Evolutionary conservation across 2,113 vertebrate genomes (phyloP), one percentile per base, ranked within the genome.

Genomic region (Mola mola): DNA sequence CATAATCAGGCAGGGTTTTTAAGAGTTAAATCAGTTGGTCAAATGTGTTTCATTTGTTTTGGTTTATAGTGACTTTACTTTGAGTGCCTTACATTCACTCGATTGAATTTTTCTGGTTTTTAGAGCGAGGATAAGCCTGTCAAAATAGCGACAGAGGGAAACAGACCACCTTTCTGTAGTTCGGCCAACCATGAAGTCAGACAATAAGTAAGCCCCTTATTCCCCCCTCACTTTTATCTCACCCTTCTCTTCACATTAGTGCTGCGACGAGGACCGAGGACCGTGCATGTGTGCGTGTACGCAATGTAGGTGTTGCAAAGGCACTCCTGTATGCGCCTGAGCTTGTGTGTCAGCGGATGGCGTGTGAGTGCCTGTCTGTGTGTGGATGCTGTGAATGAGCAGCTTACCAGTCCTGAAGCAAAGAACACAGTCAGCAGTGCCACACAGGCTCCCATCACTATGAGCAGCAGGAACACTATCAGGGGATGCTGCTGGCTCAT

Each of bases 401-500:
- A 59, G 86, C 96, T 98, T 93, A 98, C 96, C 96, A 97, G 92
- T 83, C 95, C 95, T 36, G 95, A 95, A 85, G 95, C 96, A 91
- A 98, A 98, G 93, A 98, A 98, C 72, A 98, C 95, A 67, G 92
- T 94, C 49, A 98, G 94, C 69, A 98, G 91, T 81, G 96, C 95
- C 78, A 98, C 87, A 87, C 96, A 98, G 84, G 96, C 92, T 88
- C 96, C 95, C 94, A 98, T 98, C 77, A 98, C 94, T 89, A 98
- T 97, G 81, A 98, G 94, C 78, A 98, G 94, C 90, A 98, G 89
- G 82, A 98, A 98, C 76, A 97, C 95, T 87, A 98, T 94, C 61
- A 98, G 93, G 58, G 96, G 96, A 91, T 98, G 96, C 94, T 98
- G 96, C 91, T 98, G 96, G 95, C 95, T 98, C 96, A 98, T 96